A percentile compares a stretch with the other conserved stretches of the same genome.
phyloP scores from a whole-genome alignment of 2,888 invertebrate species.

The Drosophila rubida region DNA sequence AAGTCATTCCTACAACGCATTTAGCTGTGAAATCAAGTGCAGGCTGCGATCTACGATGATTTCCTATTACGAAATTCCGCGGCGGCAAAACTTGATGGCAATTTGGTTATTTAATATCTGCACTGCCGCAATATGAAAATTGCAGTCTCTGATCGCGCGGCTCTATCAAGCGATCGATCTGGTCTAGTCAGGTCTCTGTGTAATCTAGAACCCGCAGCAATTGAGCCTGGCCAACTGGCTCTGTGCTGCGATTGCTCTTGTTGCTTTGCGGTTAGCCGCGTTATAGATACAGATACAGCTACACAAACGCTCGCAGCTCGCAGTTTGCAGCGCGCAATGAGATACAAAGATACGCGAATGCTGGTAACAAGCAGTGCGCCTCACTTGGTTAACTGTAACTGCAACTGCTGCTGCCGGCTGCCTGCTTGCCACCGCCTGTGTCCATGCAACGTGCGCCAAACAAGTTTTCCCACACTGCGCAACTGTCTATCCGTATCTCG shows the following conservation, averaged over 20 bases:
- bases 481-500: slow-evolving; percentile 41
- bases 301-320: no score
- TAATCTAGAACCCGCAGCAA: slow-evolving; percentile 73
- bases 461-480: slow-evolving; percentile 54
- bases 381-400: slow-evolving; percentile 59
- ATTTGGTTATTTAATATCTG: slow-evolving; percentile 79
- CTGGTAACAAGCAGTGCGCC: slow-evolving; percentile 54
- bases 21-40: slow-evolving; percentile 75
- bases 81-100: slow-evolving; percentile 68
- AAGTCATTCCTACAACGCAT: slow-evolving; percentile 67
- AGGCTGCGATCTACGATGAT: slow-evolving; percentile 36
- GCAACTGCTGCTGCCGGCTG: slow-evolving; percentile 34
- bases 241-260: slow-evolving; percentile 26
- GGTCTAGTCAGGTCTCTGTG: slow-evolving; percentile 11
- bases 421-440: slow-evolving; percentile 20
- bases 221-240: slow-evolving; percentile 57
- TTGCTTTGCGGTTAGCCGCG: slow-evolving; percentile 71
- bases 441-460: slow-evolving; percentile 55
- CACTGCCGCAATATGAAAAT: slow-evolving; percentile 65
- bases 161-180: neutral
- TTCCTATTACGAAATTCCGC: slow-evolving; percentile 78
- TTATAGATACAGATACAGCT: slow-evolving; percentile 44
- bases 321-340: slow-evolving; percentile 13
- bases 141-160: slow-evolving; percentile 35
- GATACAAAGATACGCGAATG: slow-evolving; percentile 26